A percentile compares a stretch with the other conserved stretches of the same genome.
Evolutionary conservation across 2,888 invertebrate species (phyloP).

Genomic region (Papilio demoleus): DNA sequence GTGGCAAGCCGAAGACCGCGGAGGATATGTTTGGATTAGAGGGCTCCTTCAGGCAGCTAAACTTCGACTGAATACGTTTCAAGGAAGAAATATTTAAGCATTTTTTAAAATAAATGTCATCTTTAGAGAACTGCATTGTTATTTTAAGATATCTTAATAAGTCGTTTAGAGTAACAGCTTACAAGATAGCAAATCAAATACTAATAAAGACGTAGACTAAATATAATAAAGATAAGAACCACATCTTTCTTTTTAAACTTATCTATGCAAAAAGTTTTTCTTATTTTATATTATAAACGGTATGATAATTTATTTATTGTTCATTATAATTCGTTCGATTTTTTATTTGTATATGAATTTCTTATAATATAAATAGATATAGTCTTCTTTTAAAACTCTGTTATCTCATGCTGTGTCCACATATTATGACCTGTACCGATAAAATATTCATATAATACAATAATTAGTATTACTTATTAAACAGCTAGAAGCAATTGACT

Average conservation of each 20-base stretch:
- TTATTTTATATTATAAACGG: not conserved
- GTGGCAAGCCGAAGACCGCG: slow-evolving; percentile 77
- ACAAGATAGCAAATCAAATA: not conserved
- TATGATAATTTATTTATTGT: not conserved
- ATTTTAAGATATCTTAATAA: slow-evolving; percentile 1
- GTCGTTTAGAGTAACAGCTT: not conserved
- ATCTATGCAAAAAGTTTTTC: not conserved
- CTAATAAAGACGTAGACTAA: not conserved
- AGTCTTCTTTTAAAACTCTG: too few relatives aligned
- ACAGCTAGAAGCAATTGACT: too few relatives aligned
- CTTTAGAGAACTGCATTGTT: not conserved
- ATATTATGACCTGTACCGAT: too few relatives aligned
- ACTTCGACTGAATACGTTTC: slow-evolving; percentile 47
- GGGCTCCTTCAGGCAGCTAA: slow-evolving; percentile 73
- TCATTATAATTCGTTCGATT: too few relatives aligned
- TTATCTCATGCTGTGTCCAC: too few relatives aligned
- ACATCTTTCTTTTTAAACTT: not conserved
- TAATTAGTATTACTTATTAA: too few relatives aligned
- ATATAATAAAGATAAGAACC: slow-evolving; percentile 15
- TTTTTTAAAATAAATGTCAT: not conserved
- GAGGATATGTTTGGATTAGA: slow-evolving; percentile 76
- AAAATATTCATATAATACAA: too few relatives aligned
- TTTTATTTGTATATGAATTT: too few relatives aligned
- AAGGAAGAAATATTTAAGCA: not conserved
- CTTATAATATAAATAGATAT: too few relatives aligned